These are phyloP conservation scores for Venturia canescens DNA, from an alignment of 1,140 invertebrate species.

Conservation along the genomic window DNA sequence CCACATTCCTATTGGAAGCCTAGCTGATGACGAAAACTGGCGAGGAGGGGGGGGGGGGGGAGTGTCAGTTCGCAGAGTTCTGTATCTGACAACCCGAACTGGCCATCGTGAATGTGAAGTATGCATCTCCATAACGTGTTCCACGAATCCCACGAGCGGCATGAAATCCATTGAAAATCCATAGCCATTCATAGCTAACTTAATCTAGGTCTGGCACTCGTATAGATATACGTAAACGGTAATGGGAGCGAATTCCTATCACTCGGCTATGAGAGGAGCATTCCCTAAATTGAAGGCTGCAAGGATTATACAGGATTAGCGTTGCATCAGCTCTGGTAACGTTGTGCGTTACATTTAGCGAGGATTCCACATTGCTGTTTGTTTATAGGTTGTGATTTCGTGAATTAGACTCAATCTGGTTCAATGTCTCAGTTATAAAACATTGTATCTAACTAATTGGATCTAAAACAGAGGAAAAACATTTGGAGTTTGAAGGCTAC, in stretches of 20 bases:
- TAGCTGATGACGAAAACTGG: too few species aligned
- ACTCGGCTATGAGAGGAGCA: conserved; percentile 9
- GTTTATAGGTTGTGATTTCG: conserved; percentile 7
- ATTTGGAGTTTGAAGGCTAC: neutral
- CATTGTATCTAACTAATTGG: neutral
- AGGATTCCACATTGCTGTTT: neutral
- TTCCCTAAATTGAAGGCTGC: conserved; percentile 47
- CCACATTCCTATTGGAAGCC: too few species aligned
- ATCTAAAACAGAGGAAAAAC: neutral
- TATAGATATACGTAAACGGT: neutral
- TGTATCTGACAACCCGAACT: neutral
- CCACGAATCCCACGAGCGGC: neutral
- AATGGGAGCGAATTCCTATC: neutral
- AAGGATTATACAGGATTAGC: conserved; percentile 48
- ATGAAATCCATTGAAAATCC: conserved; percentile 10
- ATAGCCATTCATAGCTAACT: neutral
- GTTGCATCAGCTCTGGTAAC: conserved; percentile 17
- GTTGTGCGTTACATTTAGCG: neutral
- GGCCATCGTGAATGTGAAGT: neutral
- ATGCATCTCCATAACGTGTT: neutral
- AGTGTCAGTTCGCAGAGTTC: neutral
- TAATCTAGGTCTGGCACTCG: neutral
- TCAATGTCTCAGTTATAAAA: neutral
- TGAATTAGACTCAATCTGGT: conserved; percentile 3
- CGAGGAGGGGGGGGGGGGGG: neutral